A percentile compares a stretch with the other conserved stretches of the same genome.
phyloP scores from a whole-genome alignment of 2,888 invertebrate genomes.

The Corythucha ciliata region DNA sequence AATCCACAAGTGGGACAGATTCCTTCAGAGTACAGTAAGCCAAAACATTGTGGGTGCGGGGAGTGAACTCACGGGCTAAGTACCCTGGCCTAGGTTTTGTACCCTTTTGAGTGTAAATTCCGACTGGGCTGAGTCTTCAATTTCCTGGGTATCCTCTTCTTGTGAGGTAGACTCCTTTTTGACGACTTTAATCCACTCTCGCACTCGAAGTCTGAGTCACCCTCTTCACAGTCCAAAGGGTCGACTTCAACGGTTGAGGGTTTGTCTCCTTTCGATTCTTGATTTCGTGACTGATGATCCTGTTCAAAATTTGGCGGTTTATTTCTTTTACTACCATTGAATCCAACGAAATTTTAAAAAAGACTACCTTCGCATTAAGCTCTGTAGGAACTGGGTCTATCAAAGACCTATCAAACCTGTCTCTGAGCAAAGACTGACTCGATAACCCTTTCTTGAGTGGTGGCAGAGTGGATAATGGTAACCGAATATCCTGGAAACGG shows the following conservation, averaged over 20 bases:
- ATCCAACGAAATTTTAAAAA: neutral
- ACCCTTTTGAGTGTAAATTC: too few relatives aligned
- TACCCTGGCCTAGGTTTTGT: too few relatives aligned
- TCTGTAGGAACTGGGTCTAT: slow-evolving; percentile 3
- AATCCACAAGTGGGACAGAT: too few relatives aligned
- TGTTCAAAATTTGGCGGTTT: neutral
- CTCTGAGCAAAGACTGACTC: slow-evolving; percentile 29
- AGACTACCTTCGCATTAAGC: slow-evolving; percentile 5
- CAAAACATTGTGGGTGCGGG: too few relatives aligned
- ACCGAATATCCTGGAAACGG: slow-evolving; percentile 30
- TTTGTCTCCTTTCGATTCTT: too few relatives aligned
- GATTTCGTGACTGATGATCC: too few relatives aligned
- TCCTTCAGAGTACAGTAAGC: too few relatives aligned
- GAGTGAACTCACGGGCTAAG: too few relatives aligned
- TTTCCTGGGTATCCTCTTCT: slow-evolving; percentile 73
- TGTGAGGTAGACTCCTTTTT: slow-evolving; percentile 65
- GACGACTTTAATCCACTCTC: slow-evolving; percentile 42
- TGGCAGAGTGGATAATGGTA: slow-evolving; percentile 35
- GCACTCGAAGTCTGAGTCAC: slow-evolving; percentile 44
- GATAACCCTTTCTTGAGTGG: slow-evolving; percentile 37
- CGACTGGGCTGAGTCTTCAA: slow-evolving; percentile 45
- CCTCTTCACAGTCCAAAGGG: too few relatives aligned
- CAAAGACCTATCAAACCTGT: slow-evolving; percentile 18
- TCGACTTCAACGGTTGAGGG: too few relatives aligned
- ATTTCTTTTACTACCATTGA: too few relatives aligned